Evolutionary conservation across 37 sponge, comb jelly and placozoan species (phyloP).

Genomic region (Mnemiopsis leidyi): DNA sequence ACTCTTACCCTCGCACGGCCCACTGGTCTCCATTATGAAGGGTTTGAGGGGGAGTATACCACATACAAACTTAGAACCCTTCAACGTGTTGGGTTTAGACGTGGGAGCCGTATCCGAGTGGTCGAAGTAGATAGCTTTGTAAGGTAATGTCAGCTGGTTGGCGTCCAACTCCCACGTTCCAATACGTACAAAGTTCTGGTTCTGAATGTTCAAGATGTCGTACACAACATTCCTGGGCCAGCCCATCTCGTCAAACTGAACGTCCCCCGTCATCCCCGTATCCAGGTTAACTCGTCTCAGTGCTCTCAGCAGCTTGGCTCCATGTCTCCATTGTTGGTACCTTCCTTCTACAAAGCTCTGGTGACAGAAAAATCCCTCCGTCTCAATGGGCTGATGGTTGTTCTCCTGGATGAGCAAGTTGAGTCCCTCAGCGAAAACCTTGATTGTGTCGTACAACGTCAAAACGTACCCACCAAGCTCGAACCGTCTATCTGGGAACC

Average conservation of each 20-base stretch:
- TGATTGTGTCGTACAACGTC: constrained; percentile 1
- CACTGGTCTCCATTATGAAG: neutral
- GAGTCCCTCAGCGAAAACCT: neutral
- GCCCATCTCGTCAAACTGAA: neutral
- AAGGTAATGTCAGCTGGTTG: neutral
- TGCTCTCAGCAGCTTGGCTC: neutral
- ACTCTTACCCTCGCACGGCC: constrained; percentile 4
- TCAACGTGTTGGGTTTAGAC: neutral
- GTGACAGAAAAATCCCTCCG: neutral
- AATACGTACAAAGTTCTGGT: neutral
- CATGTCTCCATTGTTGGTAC: neutral
- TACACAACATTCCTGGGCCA: constrained; percentile 19
- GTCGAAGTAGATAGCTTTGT: neutral
- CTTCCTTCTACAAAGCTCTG: neutral
- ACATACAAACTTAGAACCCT: neutral
- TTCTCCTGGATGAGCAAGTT: neutral
- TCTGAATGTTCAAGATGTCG: constrained; percentile 16
- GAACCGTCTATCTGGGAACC: neutral
- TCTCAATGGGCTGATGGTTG: neutral
- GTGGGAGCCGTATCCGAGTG: neutral
- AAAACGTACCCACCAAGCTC: neutral
- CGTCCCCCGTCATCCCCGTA: neutral
- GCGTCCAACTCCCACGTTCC: neutral
- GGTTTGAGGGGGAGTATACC: neutral
- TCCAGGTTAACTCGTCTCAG: neutral